Evolutionary conservation across 2,113 vertebrate genomes (phyloP).

Genomic region (Willisornis vidua): DNA sequence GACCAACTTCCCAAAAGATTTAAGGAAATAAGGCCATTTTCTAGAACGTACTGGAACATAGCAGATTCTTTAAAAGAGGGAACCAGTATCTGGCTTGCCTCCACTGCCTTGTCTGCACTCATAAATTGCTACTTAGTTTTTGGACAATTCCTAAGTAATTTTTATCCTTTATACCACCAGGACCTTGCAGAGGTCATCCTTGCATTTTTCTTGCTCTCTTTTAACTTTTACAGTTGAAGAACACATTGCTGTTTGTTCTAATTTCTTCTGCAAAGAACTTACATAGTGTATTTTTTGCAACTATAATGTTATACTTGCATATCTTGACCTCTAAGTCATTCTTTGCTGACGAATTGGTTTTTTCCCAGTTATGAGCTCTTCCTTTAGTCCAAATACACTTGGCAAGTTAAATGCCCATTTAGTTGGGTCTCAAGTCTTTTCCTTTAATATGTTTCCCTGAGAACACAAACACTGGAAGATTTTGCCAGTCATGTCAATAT

Average conservation of each 20-base stretch:
- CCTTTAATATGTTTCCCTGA: not conserved
- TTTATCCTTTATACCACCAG: not conserved
- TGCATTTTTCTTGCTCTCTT: not conserved
- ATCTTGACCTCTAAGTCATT: not conserved
- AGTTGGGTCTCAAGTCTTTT: not conserved
- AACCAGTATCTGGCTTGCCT: not conserved
- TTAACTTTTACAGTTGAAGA: not conserved
- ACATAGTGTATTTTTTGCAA: not conserved
- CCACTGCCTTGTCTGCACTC: not conserved
- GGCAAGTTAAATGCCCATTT: not conserved
- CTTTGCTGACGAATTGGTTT: not conserved
- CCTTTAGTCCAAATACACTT: not conserved
- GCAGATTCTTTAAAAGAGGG: not conserved
- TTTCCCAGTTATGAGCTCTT: not conserved
- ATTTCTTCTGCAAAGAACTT: not conserved
- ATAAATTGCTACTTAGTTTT: not conserved
- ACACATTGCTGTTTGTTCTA: not conserved
- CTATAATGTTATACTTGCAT: not conserved
- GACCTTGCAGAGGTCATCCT: not conserved
- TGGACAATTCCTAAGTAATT: not conserved
- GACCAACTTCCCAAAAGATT: not conserved
- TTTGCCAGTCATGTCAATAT: not conserved
- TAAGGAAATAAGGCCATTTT: not conserved
- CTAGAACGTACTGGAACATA: not conserved
- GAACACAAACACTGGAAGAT: not conserved